These are phyloP conservation scores for Xestia rhomboidea DNA, from an alignment of 2,888 invertebrate species.

Conservation along the genomic window DNA sequence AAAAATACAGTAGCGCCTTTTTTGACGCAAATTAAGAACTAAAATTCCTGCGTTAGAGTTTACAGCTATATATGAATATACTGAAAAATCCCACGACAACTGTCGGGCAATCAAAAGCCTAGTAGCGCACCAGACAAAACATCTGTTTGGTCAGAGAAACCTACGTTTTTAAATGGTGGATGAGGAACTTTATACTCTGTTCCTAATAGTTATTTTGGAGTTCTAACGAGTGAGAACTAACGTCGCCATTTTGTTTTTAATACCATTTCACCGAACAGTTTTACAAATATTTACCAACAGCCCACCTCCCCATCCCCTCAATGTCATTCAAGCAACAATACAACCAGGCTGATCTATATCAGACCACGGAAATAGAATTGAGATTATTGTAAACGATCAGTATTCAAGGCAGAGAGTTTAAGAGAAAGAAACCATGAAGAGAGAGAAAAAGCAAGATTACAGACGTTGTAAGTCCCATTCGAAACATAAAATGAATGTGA, in stretches of 20 bases:
- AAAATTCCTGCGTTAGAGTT: not conserved
- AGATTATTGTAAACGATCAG: conserved; percentile 7
- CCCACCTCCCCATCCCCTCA: not conserved
- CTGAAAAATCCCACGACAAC: not conserved
- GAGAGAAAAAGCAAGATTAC: conserved; percentile 16
- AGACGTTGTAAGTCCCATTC: not conserved
- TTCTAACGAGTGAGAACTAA: too few species aligned
- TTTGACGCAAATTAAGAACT: not conserved
- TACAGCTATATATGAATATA: not conserved
- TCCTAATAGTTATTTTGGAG: not conserved
- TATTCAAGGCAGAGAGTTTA: conserved; percentile 30
- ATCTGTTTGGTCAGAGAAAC: rapidly evolving
- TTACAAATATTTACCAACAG: not conserved
- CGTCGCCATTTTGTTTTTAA: not conserved
- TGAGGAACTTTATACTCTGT: not conserved
- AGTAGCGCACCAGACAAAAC: not conserved
- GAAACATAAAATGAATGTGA: conserved; percentile 9
- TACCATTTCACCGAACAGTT: not conserved
- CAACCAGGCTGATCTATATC: not conserved
- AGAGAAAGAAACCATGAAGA: not conserved
- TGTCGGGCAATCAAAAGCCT: not conserved
- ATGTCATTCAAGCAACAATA: not conserved
- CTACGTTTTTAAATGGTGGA: not conserved
- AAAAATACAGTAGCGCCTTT: not conserved
- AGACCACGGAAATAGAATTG: not conserved